A percentile compares a stretch with the other conserved stretches of the same genome.
Evolutionary conservation across 1,140 invertebrate species (phyloP).

Genomic region (Pararge aegeria): DNA sequence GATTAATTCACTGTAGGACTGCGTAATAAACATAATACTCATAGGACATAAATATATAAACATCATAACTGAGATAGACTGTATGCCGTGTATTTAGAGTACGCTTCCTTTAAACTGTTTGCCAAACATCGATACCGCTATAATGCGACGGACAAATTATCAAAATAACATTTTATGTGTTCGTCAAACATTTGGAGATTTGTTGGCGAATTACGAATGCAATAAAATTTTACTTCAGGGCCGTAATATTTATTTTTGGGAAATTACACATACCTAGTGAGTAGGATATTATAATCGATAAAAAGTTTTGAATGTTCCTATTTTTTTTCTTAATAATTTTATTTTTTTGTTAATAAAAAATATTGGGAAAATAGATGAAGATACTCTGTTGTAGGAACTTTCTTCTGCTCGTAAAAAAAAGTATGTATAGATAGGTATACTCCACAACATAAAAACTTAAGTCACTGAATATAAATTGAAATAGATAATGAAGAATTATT

Average conservation of each 20-base stretch:
- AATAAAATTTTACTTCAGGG: conserved; percentile 7
- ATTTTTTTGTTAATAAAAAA: too few relatives aligned
- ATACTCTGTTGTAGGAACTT: too few relatives aligned
- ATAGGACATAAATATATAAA: neutral
- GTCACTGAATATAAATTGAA: too few relatives aligned
- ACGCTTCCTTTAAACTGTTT: conserved; percentile 20
- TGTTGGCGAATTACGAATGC: neutral
- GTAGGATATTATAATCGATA: too few relatives aligned
- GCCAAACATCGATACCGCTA: conserved; percentile 39
- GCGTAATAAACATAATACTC: neutral
- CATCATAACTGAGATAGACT: neutral
- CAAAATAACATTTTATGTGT: conserved; percentile 48
- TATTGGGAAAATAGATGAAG: too few relatives aligned
- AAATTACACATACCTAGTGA: neutral
- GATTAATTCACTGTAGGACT: neutral
- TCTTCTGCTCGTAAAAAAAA: too few relatives aligned
- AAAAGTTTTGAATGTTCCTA: too few relatives aligned
- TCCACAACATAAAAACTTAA: too few relatives aligned
- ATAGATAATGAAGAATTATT: too few relatives aligned
- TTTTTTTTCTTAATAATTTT: too few relatives aligned
- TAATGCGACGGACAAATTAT: conserved; percentile 43
- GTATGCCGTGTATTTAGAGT: conserved; percentile 5
- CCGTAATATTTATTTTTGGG: neutral
- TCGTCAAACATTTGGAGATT: conserved; percentile 30
- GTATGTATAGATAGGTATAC: too few relatives aligned